Evolutionary conservation across 2,113 vertebrate species (phyloP), one percentile per base, ranked within the genome.

Genomic region (Trichechus manatus): DNA sequence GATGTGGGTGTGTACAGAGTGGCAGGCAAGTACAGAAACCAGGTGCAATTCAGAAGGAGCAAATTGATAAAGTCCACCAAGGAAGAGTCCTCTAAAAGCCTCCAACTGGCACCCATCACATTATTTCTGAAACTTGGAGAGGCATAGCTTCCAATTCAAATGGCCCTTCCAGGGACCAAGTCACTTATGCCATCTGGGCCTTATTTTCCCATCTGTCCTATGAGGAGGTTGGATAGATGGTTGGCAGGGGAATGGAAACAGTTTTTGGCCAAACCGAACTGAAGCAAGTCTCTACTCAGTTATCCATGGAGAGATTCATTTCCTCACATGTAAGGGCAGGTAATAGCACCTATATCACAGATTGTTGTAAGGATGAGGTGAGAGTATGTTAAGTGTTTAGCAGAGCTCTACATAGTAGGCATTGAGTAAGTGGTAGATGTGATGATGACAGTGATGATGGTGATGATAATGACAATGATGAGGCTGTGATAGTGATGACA

Each of bases 91-190:
- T n/a, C 50, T 78, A 4, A n/a, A 94, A 66, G 1, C 29, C 29
- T 31, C 50, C 75, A 63, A 9, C 5, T 70, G 15, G 9, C 29
- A 29, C 64, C 82, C 6, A 9, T 22, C 22, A 83, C 39, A 56
- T 95, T 95, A 85, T 63, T 61, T 33, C 36, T 63, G 68, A 87
- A 87, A 83, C 17, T 61, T 78, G 61, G n/a, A 91, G 78, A 63
- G 36, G 20, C 29, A 47, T 3, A 79, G 31, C 20, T 74, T 42
- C 79, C 59, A 93, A 63, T 31, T 93, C 63, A 88, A 56, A 66
- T 33, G 53, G 61, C 53, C 42, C 17, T 44, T 56, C 50, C 70
- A 6, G n/a, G 64, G 61, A 59, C 68, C 70, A 72, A 59, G 44
- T 23, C 36, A 47, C 87, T 87, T 64, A 10, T 14, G 66, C 36